Conservation (phyloP, 2,797 vertebrate genomes). For the Delichon dasypus region DNA sequence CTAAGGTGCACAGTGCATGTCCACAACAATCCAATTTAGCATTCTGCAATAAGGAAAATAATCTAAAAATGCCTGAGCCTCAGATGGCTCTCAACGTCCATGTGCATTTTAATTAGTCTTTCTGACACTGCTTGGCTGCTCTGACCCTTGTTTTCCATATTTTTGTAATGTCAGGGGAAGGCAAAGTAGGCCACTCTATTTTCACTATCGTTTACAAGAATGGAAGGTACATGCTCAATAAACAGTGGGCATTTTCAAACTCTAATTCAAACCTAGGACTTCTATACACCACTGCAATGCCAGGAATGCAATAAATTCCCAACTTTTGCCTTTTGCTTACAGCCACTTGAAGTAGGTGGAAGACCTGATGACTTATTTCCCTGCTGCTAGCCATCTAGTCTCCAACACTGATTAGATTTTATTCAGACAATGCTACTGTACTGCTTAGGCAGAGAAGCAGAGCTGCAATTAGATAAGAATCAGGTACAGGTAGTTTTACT, state of each 20-base stretch:
- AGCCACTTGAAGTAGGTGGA: neutral
- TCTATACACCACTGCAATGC: neutral
- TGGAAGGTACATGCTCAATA: too few species aligned
- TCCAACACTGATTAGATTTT: conserved; percentile 19
- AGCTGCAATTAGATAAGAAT: conserved; percentile 3
- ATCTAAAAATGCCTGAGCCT: neutral
- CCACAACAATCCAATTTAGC: neutral
- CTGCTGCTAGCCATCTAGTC: neutral
- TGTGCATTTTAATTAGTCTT: neutral
- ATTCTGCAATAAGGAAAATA: neutral
- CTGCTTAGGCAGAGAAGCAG: neutral
- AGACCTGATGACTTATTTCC: neutral
- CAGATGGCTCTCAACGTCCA: neutral
- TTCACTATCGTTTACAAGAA: neutral
- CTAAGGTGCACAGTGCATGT: neutral
- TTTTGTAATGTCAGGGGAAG: neutral
- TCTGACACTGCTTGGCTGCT: neutral
- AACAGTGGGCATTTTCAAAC: conserved; percentile 5
- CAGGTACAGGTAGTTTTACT: neutral
- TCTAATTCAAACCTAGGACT: neutral
- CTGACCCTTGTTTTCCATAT: neutral
- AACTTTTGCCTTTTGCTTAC: neutral
- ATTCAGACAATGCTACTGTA: neutral
- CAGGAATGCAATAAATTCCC: neutral
- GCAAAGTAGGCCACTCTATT: neutral